phyloP scores from a whole-genome alignment of 2,113 vertebrate species.

The Tretioscincus oriximinensis region DNA sequence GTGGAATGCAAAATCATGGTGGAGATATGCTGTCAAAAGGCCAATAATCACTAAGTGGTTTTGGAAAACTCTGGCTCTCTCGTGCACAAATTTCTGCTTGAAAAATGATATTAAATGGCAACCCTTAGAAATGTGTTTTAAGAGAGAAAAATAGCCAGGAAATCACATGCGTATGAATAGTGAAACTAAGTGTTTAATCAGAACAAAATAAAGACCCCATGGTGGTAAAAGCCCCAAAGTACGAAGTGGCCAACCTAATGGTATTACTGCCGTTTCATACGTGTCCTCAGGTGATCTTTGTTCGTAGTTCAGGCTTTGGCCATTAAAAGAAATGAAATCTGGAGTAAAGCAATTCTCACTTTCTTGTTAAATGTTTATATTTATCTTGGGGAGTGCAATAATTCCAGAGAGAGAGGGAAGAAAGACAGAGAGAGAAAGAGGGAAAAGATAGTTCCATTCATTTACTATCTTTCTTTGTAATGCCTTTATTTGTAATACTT shows the following conservation, averaged over 20 bases:
- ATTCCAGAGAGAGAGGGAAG: conserved; percentile 26
- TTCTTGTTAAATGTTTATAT: conserved; percentile 34
- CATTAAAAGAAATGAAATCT: conserved; percentile 17
- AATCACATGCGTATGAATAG: neutral
- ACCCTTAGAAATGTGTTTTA: neutral
- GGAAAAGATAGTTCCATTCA: conserved; percentile 44
- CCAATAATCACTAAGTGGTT: neutral
- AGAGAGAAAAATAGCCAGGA: neutral
- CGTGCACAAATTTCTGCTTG: neutral
- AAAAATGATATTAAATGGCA: neutral
- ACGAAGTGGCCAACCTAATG: conserved; percentile 5
- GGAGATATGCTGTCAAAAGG: conserved; percentile 18
- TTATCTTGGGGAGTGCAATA: conserved; percentile 33
- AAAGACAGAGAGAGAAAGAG: conserved; percentile 29
- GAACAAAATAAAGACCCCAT: conserved; percentile 23
- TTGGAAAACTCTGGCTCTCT: neutral
- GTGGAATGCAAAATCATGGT: neutral
- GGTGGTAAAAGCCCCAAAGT: conserved; percentile 10
- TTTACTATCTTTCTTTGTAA: conserved; percentile 39
- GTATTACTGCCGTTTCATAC: neutral
- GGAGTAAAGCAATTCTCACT: neutral
- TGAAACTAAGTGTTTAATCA: neutral
- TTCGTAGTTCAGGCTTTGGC: conserved; percentile 25
- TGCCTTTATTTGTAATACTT: no score
- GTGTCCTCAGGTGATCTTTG: conserved; percentile 6